Evolutionary conservation across 2,888 invertebrate species (phyloP).

Genomic region (Rhopalosiphum nymphaeae): DNA sequence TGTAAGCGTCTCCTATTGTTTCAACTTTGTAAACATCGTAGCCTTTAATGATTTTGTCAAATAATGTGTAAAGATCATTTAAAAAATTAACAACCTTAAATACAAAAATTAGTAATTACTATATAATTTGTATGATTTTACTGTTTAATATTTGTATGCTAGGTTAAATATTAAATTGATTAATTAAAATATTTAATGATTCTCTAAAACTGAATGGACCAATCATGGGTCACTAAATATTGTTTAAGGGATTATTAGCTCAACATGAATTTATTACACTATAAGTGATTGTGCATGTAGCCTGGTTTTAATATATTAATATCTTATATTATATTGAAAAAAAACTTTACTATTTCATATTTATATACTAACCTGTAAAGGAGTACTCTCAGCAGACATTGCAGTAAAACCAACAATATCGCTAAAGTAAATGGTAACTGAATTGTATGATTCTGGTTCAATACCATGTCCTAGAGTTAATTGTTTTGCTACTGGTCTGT

Average conservation of each 20-base stretch:
- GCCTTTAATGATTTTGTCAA: conserved; percentile 95
- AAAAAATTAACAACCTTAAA: conserved; percentile 92
- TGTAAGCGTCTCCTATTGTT: conserved; percentile 89
- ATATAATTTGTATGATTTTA: not conserved
- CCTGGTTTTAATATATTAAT: not conserved
- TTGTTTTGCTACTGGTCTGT: conserved; percentile 88
- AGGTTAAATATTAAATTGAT: not conserved
- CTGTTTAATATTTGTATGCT: not conserved
- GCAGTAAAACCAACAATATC: conserved; percentile 97
- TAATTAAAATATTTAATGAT: not conserved
- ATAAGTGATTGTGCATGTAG: not conserved
- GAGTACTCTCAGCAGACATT: conserved; percentile 94
- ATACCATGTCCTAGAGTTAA: conserved; percentile 90
- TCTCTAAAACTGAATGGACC: not conserved
- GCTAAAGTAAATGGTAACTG: conserved; percentile 96
- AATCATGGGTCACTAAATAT: not conserved
- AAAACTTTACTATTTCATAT: not conserved
- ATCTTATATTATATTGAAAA: not conserved
- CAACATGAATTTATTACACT: not conserved
- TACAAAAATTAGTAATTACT: not conserved
- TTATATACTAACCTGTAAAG: conserved; percentile 77
- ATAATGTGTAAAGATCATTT: conserved; percentile 97
- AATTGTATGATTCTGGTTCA: conserved; percentile 92
- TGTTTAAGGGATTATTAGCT: not conserved
- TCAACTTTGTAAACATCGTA: conserved; percentile 99